Conservation (phyloP, 2,113 vertebrate species). For the Oreochromis spilurus region DNA sequence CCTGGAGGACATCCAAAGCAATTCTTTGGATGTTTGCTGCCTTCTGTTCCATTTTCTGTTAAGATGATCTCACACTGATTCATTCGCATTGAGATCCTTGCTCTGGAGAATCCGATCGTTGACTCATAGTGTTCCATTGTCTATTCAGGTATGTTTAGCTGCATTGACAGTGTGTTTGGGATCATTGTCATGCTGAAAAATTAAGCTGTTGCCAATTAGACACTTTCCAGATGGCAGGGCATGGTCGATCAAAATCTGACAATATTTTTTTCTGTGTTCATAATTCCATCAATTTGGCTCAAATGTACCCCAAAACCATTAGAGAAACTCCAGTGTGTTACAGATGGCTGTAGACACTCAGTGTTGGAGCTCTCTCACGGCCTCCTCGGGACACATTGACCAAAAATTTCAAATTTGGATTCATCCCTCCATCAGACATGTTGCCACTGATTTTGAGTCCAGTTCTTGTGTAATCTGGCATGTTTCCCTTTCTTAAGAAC, state of each 20-base stretch:
- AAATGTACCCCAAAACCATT: background rate
- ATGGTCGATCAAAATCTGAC: background rate
- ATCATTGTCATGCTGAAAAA: background rate
- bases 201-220: background rate
- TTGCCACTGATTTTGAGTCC: background rate
- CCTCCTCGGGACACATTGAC: background rate
- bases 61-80: background rate
- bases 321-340: background rate
- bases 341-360: background rate
- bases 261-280: background rate
- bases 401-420: background rate
- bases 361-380: background rate
- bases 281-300: background rate
- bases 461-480: background rate
- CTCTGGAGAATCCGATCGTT: background rate
- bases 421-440: background rate
- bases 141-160: background rate
- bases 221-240: background rate
- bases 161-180: background rate
- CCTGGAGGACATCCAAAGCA: background rate
- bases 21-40: background rate
- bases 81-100: background rate
- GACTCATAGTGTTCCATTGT: background rate
- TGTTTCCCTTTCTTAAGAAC: background rate
- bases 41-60: background rate